These are phyloP conservation scores for Glyptemys insculpta DNA, from an alignment of 2,797 vertebrate species.

Conservation along the genomic window DNA sequence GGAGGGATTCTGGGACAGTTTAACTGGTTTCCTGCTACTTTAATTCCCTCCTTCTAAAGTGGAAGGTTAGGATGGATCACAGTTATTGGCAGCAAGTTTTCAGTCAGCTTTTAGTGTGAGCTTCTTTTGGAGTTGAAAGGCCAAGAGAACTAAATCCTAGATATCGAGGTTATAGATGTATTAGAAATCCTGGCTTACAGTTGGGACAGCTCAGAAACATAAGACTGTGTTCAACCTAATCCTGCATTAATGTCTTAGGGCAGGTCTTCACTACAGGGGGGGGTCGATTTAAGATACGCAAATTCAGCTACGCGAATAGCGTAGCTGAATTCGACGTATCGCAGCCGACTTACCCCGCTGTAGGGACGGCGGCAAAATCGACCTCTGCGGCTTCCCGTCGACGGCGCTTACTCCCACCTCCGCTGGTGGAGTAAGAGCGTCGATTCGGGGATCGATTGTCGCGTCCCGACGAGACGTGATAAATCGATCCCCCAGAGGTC, in stretches of 20 bases:
- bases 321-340: no score
- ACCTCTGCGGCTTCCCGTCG: no score
- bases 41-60: background rate
- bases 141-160: background rate
- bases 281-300: no score
- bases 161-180: background rate
- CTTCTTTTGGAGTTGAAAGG: background rate
- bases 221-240: background rate
- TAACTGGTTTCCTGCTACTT: background rate
- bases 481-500: no score
- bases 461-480: no score
- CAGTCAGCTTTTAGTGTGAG: background rate
- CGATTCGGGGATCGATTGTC: no score
- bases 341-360: no score
- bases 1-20: conserved; percentile 14
- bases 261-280: no score
- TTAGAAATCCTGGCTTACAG: background rate
- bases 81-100: background rate
- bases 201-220: background rate
- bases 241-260: background rate
- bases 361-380: no score
- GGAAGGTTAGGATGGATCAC: conserved; percentile 19
- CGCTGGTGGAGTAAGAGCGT: no score
- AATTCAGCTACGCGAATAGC: no score
- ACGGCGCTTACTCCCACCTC: no score